phyloP scores from a whole-genome alignment of 37 sponge, comb jelly and placozoan genomes.

The Cladorhizidae sp. region DNA sequence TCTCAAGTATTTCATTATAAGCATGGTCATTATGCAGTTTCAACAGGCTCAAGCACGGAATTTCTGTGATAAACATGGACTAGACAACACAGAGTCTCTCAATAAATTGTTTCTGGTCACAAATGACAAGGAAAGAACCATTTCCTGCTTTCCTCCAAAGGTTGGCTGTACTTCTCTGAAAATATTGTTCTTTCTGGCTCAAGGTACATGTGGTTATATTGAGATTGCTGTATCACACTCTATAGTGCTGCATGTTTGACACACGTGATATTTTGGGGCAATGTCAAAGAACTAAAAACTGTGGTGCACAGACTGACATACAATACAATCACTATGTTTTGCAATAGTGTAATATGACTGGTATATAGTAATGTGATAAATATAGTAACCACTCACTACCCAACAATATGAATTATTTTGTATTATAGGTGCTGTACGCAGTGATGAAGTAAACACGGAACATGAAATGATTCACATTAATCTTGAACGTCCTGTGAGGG shows the following conservation, averaged over 20 bases:
- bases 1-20: neutral
- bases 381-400: too few relatives aligned
- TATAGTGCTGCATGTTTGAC: neutral
- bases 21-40: neutral
- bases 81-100: neutral
- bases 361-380: neutral
- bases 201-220: neutral
- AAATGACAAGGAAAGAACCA: neutral
- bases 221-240: neutral
- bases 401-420: too few relatives aligned
- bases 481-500: too few relatives aligned
- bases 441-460: too few relatives aligned
- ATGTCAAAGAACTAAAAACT: neutral
- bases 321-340: too few relatives aligned
- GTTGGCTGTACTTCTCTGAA: constrained; percentile 39
- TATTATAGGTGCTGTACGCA: too few relatives aligned
- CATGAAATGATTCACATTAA: too few relatives aligned
- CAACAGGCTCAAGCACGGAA: constrained; percentile 11
- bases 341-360: neutral
- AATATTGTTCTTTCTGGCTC: constrained; percentile 5
- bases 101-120: neutral
- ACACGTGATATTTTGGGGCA: neutral
- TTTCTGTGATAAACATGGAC: constrained; percentile 3
- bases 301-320: neutral
- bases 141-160: constrained; percentile 4